Evolutionary conservation across 2,888 invertebrate species (phyloP), one percentile per base, ranked within the genome.

Genomic region (Perdita meconis): DNA sequence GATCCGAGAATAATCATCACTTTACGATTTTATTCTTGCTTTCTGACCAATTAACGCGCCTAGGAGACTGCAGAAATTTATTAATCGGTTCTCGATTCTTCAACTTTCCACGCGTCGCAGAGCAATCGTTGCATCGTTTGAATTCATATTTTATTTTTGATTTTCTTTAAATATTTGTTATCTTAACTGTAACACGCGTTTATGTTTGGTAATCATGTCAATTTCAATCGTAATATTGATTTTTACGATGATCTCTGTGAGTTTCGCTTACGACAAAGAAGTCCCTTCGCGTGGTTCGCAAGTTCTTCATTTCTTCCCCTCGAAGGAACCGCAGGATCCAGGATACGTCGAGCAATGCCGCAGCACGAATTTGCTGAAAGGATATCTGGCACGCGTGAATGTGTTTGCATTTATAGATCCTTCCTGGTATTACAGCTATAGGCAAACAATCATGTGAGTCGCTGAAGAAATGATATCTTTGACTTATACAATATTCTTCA

Each of bases 371-470:
- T 79, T 86, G 24, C 84, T 85, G 78, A 85, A 84, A 30, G 83
- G 80, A 19, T 82, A 84, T 26, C 72, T 85, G 19, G 91, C 89
- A 16, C 57, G 82, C 13, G 89, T 91, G 6, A 90, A 88, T 24
- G 91, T 92, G 1, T 71, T 91, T 16, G 89, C 90, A 5, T 90
- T 91, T 67, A 76, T 91, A 57, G 90, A 91, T 65, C 78, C 87
- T 2, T 77, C 87, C 12, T 91, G 90, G 90, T 82, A 86, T 4
- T 89, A 86, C 60, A 92, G 91, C 78, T 88, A 88, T 61, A 78
- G 88, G n/a, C 91, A 92, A 77, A 89, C 90, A 10, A 68, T 84
- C 57, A 88, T 91, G 92, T 92, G 81, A 89, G 90, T 87, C 3
- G 10, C 2, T 5, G 24, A 24, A 63, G 2, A 8, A 22, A 19